Evolutionary conservation across 64 coral and sea anemone species (phyloP).

Genomic region (Orbicella faveolata): DNA sequence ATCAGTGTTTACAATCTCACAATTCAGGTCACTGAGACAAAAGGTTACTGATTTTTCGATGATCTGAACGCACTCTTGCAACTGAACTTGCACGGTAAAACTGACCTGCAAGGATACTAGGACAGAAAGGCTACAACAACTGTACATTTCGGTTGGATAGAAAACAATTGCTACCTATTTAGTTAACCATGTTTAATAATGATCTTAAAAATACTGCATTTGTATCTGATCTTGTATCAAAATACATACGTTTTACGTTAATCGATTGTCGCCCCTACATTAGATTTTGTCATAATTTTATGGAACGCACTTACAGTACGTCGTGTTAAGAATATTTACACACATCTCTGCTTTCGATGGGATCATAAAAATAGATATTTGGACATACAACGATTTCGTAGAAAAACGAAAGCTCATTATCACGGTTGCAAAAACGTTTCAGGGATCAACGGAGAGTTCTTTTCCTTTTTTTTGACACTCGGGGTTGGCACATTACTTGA

Average conservation of each 20-base stretch:
- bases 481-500: too few relatives aligned
- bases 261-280: too few relatives aligned
- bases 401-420: background rate
- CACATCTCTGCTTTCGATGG: background rate
- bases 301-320: background rate
- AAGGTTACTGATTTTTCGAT: too few relatives aligned
- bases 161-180: background rate
- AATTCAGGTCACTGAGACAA: too few relatives aligned
- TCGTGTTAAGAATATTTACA: background rate
- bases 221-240: background rate
- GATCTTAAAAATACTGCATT: constrained; percentile 14
- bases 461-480: too few relatives aligned
- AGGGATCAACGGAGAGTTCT: background rate
- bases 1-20: too few relatives aligned
- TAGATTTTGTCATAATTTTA: background rate
- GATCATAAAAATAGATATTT: constrained; percentile 40
- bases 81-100: too few relatives aligned
- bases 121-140: too few relatives aligned
- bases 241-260: background rate
- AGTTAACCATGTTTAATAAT: background rate
- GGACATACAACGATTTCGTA: background rate
- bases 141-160: background rate
- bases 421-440: background rate
- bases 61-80: too few relatives aligned
- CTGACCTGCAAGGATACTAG: too few relatives aligned